These are phyloP conservation scores for Puntigrus tetrazona DNA, from an alignment of 2,113 vertebrate species.

Conservation along the genomic window DNA sequence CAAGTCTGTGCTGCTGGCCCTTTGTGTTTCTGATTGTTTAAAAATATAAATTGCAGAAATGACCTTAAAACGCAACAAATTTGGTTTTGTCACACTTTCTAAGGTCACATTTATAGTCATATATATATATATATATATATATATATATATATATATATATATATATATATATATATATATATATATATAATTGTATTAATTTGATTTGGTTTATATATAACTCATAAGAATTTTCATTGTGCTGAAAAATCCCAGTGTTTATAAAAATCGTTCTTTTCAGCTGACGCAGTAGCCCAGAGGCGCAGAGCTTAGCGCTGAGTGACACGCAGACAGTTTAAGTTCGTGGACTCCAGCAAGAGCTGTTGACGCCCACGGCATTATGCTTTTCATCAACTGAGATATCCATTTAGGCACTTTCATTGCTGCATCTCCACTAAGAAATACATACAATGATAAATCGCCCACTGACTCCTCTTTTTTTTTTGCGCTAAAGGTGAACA, in stretches of 20 bases:
- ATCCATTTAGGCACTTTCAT: slow-evolving; percentile 5
- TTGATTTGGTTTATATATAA: not conserved
- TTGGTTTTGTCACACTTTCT: not conserved
- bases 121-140: no score
- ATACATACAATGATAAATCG: not conserved
- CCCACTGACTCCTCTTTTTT: not conserved
- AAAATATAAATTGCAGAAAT: not conserved
- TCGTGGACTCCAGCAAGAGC: not conserved
- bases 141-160: no score
- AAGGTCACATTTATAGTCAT: no score
- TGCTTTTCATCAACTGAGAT: slow-evolving; percentile 4
- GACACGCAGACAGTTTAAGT: not conserved
- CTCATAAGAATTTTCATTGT: not conserved
- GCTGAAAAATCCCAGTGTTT: not conserved
- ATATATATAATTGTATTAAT: no score
- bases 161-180: no score
- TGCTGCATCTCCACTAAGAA: not conserved
- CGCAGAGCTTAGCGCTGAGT: not conserved
- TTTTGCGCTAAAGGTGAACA: not conserved
- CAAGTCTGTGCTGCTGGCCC: not conserved
- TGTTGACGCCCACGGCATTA: not conserved
- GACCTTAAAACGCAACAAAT: not conserved
- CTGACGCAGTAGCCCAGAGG: not conserved
- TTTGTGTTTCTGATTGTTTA: not conserved
- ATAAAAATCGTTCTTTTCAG: not conserved